A percentile compares a stretch with the other conserved stretches of the same genome.
Conservation (phyloP, 2,113 vertebrate species). For the Prolemur simus region DNA sequence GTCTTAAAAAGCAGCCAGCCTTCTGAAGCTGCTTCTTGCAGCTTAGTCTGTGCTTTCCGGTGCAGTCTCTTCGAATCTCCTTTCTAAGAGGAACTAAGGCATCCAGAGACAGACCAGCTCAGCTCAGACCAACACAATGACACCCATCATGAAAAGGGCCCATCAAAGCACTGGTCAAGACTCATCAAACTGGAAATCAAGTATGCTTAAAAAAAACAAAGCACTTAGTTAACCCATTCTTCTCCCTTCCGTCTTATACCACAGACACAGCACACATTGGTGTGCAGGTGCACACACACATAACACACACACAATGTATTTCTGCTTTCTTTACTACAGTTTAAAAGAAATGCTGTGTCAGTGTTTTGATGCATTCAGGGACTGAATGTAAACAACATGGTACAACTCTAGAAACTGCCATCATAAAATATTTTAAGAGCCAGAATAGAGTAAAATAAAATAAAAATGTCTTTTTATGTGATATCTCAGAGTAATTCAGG, state of each 20-base stretch:
- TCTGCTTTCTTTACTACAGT: slow-evolving; percentile 74
- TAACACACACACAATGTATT: slow-evolving; percentile 44
- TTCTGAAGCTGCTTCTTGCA: slow-evolving; percentile 10
- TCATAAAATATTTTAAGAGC: slow-evolving; percentile 92
- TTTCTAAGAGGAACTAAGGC: slow-evolving; percentile 41
- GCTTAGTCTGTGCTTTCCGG: slow-evolving; percentile 10
- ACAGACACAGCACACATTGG: neutral
- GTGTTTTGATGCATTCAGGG: slow-evolving; percentile 86
- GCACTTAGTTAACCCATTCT: neutral
- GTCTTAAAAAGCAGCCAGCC: slow-evolving; percentile 55
- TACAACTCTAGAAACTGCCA: slow-evolving; percentile 89
- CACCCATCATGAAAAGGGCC: slow-evolving; percentile 63
- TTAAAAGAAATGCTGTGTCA: slow-evolving; percentile 87
- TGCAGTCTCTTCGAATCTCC: neutral
- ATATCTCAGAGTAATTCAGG: slow-evolving; percentile 91
- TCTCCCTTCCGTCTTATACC: neutral
- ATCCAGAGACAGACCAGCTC: slow-evolving; percentile 48
- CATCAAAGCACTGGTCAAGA: slow-evolving; percentile 51
- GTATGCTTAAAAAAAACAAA: neutral
- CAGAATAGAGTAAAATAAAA: slow-evolving; percentile 91
- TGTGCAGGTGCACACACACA: neutral
- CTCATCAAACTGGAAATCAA: slow-evolving; percentile 50
- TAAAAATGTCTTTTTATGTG: slow-evolving; percentile 93
- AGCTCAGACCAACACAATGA: neutral
- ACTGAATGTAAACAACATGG: slow-evolving; percentile 88